These are phyloP conservation scores for Coecobrya sp. DNA, from an alignment of 2,888 invertebrate genomes.

Conservation along the genomic window DNA sequence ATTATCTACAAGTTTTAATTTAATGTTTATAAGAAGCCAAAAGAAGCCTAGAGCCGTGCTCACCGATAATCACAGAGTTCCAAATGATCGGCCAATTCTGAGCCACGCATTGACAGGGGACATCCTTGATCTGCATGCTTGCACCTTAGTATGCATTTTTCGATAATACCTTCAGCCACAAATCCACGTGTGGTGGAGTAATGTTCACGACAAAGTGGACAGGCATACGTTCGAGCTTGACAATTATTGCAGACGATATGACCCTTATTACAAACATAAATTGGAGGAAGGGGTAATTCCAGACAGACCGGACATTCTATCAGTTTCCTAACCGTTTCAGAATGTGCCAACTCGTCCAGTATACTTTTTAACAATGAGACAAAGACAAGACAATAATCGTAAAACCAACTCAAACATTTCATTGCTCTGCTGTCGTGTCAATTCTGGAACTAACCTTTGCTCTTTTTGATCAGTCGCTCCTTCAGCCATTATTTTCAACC, in stretches of 20 bases:
- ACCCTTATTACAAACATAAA: conserved; percentile 82
- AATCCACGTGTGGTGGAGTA: conserved; percentile 82
- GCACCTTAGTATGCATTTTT: conserved; percentile 81
- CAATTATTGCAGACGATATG: conserved; percentile 83
- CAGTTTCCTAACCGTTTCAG: conserved; percentile 80
- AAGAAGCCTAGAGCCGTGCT: not conserved
- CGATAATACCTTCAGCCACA: conserved; percentile 84
- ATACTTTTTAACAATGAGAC: too few species aligned
- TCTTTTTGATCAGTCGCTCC: conserved; percentile 16
- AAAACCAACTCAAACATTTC: not conserved
- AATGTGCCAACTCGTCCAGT: conserved; percentile 75
- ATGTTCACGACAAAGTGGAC: conserved; percentile 82
- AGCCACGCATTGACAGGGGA: conserved; percentile 72
- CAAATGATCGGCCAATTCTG: conserved; percentile 76
- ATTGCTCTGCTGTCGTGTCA: not conserved
- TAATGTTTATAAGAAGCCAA: not conserved
- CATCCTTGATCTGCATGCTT: conserved; percentile 82
- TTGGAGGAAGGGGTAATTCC: conserved; percentile 84
- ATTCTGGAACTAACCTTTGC: not conserved
- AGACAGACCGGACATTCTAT: conserved; percentile 84
- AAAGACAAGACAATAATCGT: not conserved
- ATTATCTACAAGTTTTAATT: not conserved
- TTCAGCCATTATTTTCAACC: conserved; percentile 21
- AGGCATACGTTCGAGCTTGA: conserved; percentile 77
- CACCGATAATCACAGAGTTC: conserved; percentile 82